Base-by-base conservation (phyloP, 2,797 vertebrate species). In the Sciaenops ocellatus region DNA sequence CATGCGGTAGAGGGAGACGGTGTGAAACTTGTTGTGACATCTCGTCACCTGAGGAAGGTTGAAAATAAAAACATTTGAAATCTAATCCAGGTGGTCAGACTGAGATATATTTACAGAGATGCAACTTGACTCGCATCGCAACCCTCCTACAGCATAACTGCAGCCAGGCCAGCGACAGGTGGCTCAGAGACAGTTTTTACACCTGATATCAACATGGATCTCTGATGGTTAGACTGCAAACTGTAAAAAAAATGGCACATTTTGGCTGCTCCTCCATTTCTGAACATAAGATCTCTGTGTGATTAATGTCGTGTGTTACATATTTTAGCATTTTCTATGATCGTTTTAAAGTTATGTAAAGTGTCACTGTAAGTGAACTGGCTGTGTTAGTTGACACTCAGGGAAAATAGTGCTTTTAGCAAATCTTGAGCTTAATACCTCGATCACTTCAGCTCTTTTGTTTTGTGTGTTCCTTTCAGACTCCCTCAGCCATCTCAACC, bases 41-140 rank as follows among this genome's bases (percentile, higher is more conserved):
- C 64, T 50, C 50, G 75, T 77, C 70, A 86, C 81, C 63, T 64
- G 65, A 59, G 77, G 60, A 76, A 64, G 16, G 15, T 22, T 69
- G 64, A 74, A 79, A 87, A 88, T 64, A 71, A 78, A 80, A 76
- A 80, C 52, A 44, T 46, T 16, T 61, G 42, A 66, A 62, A 64
- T 57, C 30, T 55, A 73, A 77, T 65, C 76, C 80, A 76, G 81
- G 78, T 79, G 86, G 82, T 83, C 76, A 75, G 69, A 34, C 44
- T 4, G 77, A 69, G 66, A 63, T 50, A 41, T 42, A 63, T 81
- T 83, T 52, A 30, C 67, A 54, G 22, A 46, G 54, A 69, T 67
- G 51, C 12, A 73, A 56, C 42, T 54, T n/a, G 69, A 69, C 69
- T 57, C 2, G 11, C 20, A 15, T 69, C 26, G 46, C 64, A 52